These are phyloP conservation scores for Zenarchopterus dispar DNA, from an alignment of 2,797 vertebrate genomes.

Conservation along the genomic window DNA sequence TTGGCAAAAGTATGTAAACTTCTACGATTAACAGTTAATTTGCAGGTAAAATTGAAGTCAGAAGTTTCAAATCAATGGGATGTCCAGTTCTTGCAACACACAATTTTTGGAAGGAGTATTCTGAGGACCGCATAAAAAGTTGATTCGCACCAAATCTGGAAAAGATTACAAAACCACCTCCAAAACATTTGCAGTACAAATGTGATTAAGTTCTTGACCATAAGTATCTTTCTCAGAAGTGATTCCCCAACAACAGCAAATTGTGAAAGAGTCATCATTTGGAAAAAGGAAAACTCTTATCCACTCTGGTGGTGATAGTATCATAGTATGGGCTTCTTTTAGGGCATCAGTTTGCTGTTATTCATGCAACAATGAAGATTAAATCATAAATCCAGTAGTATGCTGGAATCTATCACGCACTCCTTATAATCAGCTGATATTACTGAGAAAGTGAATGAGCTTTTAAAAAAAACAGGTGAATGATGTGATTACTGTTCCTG, in stretches of 20 bases:
- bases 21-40: no score
- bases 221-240: neutral
- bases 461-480: neutral
- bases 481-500: slow-evolving; percentile 9
- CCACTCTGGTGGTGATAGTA: neutral
- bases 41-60: no score
- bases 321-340: neutral
- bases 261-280: neutral
- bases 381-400: neutral
- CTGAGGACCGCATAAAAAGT: no score
- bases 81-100: no score
- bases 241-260: neutral
- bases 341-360: neutral
- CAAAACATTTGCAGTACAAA: no score
- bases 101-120: no score
- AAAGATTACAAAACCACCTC: no score
- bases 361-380: neutral
- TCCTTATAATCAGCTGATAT: neutral
- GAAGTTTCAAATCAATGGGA: no score
- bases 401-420: neutral
- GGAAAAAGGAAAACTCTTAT: neutral
- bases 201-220: no score
- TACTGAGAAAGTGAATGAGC: neutral
- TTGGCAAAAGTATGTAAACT: no score
- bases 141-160: no score